Evolutionary conservation across 2,113 vertebrate species (phyloP).

Genomic region (Parus major): DNA sequence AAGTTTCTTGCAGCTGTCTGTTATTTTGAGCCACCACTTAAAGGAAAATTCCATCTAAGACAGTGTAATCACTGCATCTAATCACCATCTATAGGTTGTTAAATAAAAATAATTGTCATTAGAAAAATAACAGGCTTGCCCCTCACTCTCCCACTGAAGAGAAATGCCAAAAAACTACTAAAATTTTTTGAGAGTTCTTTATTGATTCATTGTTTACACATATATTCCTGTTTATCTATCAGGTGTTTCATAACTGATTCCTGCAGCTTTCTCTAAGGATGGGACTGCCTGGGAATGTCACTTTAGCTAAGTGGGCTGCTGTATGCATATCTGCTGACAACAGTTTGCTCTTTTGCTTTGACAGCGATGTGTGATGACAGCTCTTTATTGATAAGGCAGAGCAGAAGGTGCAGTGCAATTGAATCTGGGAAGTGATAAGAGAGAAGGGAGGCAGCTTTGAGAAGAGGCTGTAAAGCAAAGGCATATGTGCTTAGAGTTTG

Average conservation of each 20-base stretch:
- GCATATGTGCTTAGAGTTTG: slow-evolving; percentile 1
- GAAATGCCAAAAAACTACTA: neutral
- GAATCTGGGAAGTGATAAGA: slow-evolving; percentile 39
- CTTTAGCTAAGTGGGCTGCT: slow-evolving; percentile 14
- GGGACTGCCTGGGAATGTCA: neutral
- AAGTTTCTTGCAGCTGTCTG: slow-evolving; percentile 37
- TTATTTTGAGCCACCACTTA: slow-evolving; percentile 44
- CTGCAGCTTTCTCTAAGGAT: neutral
- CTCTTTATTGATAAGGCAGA: slow-evolving; percentile 60
- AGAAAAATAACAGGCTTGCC: neutral
- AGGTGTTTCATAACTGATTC: neutral
- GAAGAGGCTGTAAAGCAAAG: slow-evolving; percentile 10
- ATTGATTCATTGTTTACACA: neutral
- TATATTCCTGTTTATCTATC: neutral
- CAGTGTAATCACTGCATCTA: neutral
- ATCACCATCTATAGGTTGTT: neutral
- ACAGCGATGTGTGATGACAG: slow-evolving; percentile 49
- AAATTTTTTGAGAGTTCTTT: neutral
- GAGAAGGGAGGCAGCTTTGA: slow-evolving; percentile 23
- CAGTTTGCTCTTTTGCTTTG: slow-evolving; percentile 62
- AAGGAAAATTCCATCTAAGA: slow-evolving; percentile 24
- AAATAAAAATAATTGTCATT: slow-evolving; percentile 1
- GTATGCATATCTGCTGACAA: slow-evolving; percentile 33
- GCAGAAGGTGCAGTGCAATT: slow-evolving; percentile 48
- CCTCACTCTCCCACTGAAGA: neutral